Conservation (phyloP, 2,888 invertebrate species). For the Tenthredo livida region DNA sequence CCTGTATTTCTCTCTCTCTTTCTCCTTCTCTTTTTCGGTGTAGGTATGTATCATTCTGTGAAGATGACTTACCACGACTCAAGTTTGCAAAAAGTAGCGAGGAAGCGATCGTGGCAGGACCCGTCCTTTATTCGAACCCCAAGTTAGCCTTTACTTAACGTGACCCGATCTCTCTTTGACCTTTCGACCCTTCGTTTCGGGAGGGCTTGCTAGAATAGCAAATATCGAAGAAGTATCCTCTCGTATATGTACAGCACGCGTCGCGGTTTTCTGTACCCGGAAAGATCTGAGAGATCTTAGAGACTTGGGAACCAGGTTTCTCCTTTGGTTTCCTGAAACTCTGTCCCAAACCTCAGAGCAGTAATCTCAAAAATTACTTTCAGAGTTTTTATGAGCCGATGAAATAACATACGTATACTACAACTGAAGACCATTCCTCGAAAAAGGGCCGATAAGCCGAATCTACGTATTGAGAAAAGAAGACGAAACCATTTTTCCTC, state of each 20-base stretch:
- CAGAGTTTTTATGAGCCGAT: neutral
- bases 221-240: neutral
- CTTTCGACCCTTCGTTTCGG: slow-evolving; percentile 10
- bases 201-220: slow-evolving; percentile 28
- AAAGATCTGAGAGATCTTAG: neutral
- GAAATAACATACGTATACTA: neutral
- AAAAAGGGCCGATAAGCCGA: neutral
- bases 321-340: neutral
- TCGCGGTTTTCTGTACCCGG: neutral
- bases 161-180: slow-evolving; percentile 6
- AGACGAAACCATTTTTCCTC: neutral
- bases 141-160: slow-evolving; percentile 34
- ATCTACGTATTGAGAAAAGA: neutral
- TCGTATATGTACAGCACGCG: neutral
- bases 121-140: neutral
- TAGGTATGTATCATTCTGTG: neutral
- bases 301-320: neutral
- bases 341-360: neutral
- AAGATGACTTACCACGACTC: neutral
- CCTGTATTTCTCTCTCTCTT: neutral
- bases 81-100: neutral
- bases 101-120: neutral
- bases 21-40: neutral
- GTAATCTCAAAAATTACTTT: neutral
- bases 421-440: neutral